Conservation (phyloP, 37 sponge, comb jelly and placozoan species). For the Ephydatia muelleri region DNA sequence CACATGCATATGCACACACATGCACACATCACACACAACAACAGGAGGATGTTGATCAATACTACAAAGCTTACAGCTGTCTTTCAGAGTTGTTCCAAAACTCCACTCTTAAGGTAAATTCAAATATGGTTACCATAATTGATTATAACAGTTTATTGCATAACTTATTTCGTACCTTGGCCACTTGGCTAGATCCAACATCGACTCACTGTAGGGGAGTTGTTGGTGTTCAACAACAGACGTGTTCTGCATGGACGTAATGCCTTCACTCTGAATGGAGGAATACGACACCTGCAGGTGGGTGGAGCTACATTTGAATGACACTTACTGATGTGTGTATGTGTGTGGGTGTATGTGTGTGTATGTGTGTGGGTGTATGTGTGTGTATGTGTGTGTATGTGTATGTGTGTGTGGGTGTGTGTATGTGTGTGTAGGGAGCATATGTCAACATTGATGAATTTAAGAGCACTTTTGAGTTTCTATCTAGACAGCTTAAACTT, state of each 20-base stretch:
- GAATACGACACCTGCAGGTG: slow-evolving; percentile 46
- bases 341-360: neutral
- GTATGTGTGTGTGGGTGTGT: neutral
- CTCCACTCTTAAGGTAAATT: slow-evolving; percentile 16
- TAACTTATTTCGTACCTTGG: neutral
- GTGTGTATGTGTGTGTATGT: neutral
- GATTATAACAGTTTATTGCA: neutral
- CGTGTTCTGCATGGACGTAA: slow-evolving; percentile 58
- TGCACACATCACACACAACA: neutral
- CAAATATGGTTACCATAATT: neutral
- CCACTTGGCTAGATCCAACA: slow-evolving; percentile 7
- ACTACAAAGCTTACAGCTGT: slow-evolving; percentile 51
- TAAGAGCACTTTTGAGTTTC: slow-evolving; percentile 49
- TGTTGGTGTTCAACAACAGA: slow-evolving; percentile 61
- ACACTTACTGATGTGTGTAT: neutral
- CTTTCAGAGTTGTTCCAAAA: slow-evolving; percentile 25
- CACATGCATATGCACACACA: neutral
- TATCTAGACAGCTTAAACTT: slow-evolving; percentile 19
- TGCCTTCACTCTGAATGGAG: slow-evolving; percentile 52
- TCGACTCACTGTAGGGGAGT: slow-evolving; percentile 58
- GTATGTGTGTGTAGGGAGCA: slow-evolving; percentile 30
- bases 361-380: neutral
- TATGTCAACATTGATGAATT: slow-evolving; percentile 78
- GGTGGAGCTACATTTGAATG: neutral
- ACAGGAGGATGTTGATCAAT: slow-evolving; percentile 45